Base-by-base conservation (phyloP, 2,888 invertebrate species). In the Leucoptera coffeella region DNA sequence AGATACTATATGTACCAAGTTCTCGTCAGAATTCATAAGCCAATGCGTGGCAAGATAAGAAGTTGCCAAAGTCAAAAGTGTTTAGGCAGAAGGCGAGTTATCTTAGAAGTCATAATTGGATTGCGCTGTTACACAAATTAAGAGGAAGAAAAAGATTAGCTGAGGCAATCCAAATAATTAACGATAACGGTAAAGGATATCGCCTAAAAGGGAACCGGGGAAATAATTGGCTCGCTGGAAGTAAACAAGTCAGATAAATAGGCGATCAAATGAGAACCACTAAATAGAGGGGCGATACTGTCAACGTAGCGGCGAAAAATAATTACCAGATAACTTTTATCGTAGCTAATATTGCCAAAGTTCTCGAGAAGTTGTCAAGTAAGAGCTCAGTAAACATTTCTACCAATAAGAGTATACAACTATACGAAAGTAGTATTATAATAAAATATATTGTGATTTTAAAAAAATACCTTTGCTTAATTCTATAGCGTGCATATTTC, bases 291-390 rank as follows among this genome's bases (percentile, higher is more conserved):
- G 32, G 34, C 38, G 60, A 64, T 64, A 60, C 48, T 40, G 58
- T 52, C 51, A 31, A 33, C 35, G 37, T 41, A 41, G 47, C 53
- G 52, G 51, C 47, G 45, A 45, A 43, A 45, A 50, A 54, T 55
- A 56, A 52, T 47, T 44, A 36, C 33, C 40, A 43, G 61, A 64
- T 62, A 61, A 61, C 55, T 41, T 43, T 38, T 43, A 40, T 45
- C 53, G 12, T 23, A 22, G 41, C 46, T 43, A 57, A 61, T 61
- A 59, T 57, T 48, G 43, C 45, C 47, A 43, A 49, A 54, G 47
- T 42, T 50, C 51, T 50, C 42, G 41, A 40, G 42, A 44, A n/a
- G n/a, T n/a, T n/a, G n/a, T n/a, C n/a, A n/a, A n/a, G n/a, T n/a
- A n/a, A n/a, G n/a, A n/a, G n/a, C n/a, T n/a, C n/a, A n/a, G n/a